These are phyloP conservation scores for Trematomus bernacchii DNA, from an alignment of 2,797 vertebrate species.

Conservation along the genomic window DNA sequence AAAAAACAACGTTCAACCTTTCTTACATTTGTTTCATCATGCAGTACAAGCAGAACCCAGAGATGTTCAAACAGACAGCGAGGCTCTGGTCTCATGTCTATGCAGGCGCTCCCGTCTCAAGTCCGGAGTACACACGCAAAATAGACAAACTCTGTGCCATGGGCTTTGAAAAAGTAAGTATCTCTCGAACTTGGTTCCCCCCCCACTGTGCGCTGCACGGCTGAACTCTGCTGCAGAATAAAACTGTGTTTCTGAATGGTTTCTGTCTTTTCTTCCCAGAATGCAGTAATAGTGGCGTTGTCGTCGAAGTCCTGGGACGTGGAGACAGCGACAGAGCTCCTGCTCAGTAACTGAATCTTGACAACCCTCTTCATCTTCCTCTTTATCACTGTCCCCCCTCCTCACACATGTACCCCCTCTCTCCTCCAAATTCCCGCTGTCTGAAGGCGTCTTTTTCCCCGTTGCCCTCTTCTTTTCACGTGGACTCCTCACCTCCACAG, in stretches of 20 bases:
- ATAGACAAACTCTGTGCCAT: constrained; percentile 99
- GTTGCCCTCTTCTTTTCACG: constrained; percentile 47
- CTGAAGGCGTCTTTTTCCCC: constrained; percentile 48
- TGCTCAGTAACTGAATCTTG: constrained; percentile 96
- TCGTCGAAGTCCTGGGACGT: constrained; percentile 99
- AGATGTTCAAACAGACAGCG: constrained; percentile 99
- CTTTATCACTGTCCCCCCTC: constrained; percentile 42
- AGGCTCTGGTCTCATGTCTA: constrained; percentile 98
- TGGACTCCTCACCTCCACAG: constrained; percentile 48
- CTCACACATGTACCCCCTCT: constrained; percentile 74
- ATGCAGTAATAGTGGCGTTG: constrained; percentile 99
- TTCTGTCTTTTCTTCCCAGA: constrained; percentile 80
- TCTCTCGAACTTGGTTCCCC: background rate
- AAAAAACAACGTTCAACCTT: background rate
- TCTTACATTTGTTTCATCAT: constrained; percentile 31
- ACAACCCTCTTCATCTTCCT: constrained; percentile 54
- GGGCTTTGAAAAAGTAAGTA: constrained; percentile 99
- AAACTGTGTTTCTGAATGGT: background rate
- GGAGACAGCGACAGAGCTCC: constrained; percentile 97
- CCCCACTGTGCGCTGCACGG: background rate
- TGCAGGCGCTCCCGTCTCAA: constrained; percentile 95
- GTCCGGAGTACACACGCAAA: constrained; percentile 98
- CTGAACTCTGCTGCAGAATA: constrained; percentile 7
- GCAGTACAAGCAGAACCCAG: constrained; percentile 98
- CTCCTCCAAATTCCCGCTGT: constrained; percentile 51